Evolutionary conservation across 2,888 invertebrate genomes (phyloP), one percentile per base, ranked within the genome.

Genomic region (Pristionchus japonicus): DNA sequence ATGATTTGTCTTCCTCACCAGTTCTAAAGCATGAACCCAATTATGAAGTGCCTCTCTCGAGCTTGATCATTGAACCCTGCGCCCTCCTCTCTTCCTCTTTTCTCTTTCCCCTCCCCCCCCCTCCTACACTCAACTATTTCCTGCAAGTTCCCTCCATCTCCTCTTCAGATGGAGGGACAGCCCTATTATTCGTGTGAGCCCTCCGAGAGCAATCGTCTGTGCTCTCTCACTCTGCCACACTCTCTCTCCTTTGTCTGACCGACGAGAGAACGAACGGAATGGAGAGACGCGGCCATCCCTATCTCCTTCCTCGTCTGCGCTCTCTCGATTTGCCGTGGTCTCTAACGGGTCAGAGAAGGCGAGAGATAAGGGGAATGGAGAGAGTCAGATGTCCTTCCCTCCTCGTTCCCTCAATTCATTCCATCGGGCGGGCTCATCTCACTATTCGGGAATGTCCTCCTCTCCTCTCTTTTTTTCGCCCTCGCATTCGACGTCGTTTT

Each of bases 391-490:
- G 57, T 57, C 20, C 77, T 47, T 34, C 27, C 82, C n/a, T 49
- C 49, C 47, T 82, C 82, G 34, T 43, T 49, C 82, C 49, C 37
- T 83, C 82, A 83, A 83, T 83, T 83, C 82, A 83, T 49, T 83
- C 82, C 82, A 52, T 77, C 43, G 43, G 70, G 74, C 34, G n/a
- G 37, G 37, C 77, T 77, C 77, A 43, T 77, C 77, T 77, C 67
- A 47, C 77, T 43, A 43, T 77, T 77, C 34, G 77, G 47, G 77
- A 77, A 77, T 77, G 77, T 77, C n/a, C 74, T 40, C 57, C n/a
- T 9, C 57, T 57, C 70, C 37, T 43, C 15, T 77, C 77, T 11
- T 43, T 47, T 23, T 77, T 43, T n/a, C 27, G n/a, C 43, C 47
- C n/a, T 34, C 17, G n/a, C n/a, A n/a, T n/a, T n/a, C 15, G 2